These are phyloP conservation scores for Empidonax traillii DNA, from an alignment of 2,113 vertebrate genomes.

Conservation along the genomic window DNA sequence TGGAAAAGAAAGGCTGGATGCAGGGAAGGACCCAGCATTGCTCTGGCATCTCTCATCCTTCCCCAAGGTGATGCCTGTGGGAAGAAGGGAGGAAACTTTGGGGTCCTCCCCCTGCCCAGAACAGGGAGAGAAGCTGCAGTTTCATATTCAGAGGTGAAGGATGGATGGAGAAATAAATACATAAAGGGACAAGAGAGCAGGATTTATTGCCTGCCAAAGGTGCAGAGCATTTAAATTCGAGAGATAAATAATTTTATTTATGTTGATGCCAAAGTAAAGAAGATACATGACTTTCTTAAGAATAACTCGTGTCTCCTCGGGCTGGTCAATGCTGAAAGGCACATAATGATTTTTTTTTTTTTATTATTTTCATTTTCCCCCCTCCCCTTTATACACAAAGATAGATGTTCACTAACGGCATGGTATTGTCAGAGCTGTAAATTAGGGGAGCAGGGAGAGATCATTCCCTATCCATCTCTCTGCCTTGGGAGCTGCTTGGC, in stretches of 20 bases:
- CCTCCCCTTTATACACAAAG: not conserved
- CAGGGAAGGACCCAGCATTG: accelerated
- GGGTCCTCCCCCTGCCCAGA: not conserved
- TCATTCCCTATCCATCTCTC: not conserved
- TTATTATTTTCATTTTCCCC: slow-evolving; percentile 5
- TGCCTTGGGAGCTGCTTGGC: not conserved
- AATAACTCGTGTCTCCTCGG: slow-evolving; percentile 9
- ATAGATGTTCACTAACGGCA: slow-evolving; percentile 21
- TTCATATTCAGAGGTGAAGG: not conserved
- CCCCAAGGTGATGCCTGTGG: accelerated
- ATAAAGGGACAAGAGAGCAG: not conserved
- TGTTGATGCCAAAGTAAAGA: slow-evolving; percentile 60
- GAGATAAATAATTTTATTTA: slow-evolving; percentile 73
- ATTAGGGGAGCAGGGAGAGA: not conserved
- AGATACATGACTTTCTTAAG: slow-evolving; percentile 54
- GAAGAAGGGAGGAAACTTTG: not conserved
- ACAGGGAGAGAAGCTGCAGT: not conserved
- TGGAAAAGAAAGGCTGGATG: not conserved
- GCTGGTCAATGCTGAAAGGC: slow-evolving; percentile 50
- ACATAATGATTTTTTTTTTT: slow-evolving; percentile 34
- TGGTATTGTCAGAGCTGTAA: not conserved
- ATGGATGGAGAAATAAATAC: not conserved
- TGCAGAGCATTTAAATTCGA: slow-evolving; percentile 56
- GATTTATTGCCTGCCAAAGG: slow-evolving; percentile 53
- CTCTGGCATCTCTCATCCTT: accelerated